Conservation (phyloP, 1,140 invertebrate genomes). For the Acromyrmex echinatior region DNA sequence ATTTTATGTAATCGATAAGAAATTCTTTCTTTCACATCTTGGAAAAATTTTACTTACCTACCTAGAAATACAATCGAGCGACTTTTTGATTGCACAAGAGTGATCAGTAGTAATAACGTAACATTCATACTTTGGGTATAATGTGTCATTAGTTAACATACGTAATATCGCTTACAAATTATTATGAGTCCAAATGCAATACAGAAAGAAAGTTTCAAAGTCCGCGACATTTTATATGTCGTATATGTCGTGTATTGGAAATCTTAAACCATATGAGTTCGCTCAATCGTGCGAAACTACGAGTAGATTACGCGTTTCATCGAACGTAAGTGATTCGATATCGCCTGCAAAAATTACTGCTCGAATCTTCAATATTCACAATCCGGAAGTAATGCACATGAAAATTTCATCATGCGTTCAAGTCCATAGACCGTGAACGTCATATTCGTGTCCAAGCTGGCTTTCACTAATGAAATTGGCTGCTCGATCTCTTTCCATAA, state of each 20-base stretch:
- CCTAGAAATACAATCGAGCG: neutral
- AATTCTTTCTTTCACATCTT: neutral
- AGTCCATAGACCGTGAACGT: neutral
- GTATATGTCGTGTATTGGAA: too few species aligned
- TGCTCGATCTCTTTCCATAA: neutral
- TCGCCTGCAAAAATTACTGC: neutral
- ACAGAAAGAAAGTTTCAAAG: conserved; percentile 18
- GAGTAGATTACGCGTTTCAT: neutral
- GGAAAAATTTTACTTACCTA: neutral
- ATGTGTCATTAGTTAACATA: conserved; percentile 25
- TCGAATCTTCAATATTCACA: neutral
- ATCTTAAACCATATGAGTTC: neutral
- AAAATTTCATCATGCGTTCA: conserved; percentile 21
- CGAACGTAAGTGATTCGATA: neutral
- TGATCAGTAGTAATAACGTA: neutral
- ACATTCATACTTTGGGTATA: neutral
- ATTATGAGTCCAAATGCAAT: neutral
- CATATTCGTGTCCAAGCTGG: neutral
- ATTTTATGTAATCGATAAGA: neutral
- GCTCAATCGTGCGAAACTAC: neutral
- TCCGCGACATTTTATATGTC: neutral
- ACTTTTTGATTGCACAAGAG: conserved; percentile 36
- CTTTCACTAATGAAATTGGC: conserved; percentile 19
- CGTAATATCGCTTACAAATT: conserved; percentile 32
- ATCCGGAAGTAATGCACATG: conserved; percentile 5